Conservation (phyloP, 1,140 invertebrate genomes). For the Drosophila repleta region DNA sequence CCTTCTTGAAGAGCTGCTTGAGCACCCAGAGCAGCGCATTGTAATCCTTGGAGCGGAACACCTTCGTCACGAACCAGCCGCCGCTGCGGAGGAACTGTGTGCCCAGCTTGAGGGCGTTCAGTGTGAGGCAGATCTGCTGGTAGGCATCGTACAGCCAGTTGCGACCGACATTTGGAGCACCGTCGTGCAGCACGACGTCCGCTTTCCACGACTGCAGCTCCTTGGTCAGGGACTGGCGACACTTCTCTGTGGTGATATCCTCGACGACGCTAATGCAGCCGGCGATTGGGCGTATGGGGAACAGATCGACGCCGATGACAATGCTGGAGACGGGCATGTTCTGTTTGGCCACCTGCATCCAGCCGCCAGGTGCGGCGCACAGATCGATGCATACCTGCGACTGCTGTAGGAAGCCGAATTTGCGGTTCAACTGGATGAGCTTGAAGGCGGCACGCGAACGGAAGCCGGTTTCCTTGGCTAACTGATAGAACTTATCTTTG, state of each 20-base stretch:
- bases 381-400: constrained; percentile 98
- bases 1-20: constrained; percentile 97
- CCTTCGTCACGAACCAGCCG: constrained; percentile 99
- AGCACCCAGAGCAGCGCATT: constrained; percentile 97
- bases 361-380: constrained; percentile 99
- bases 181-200: constrained; percentile 98
- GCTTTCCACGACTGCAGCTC: constrained; percentile 98
- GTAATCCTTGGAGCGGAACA: constrained; percentile 99
- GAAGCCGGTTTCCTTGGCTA: constrained; percentile 99
- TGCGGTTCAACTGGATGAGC: constrained; percentile 98
- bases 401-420: constrained; percentile 98
- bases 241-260: constrained; percentile 99
- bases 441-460: constrained; percentile 99
- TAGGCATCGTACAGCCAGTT: constrained; percentile 99
- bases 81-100: constrained; percentile 95
- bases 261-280: constrained; percentile 95
- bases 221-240: constrained; percentile 90
- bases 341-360: constrained; percentile 99
- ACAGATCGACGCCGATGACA: constrained; percentile 98
- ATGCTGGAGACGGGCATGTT: constrained; percentile 99
- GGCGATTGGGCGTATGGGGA: constrained; percentile 96
- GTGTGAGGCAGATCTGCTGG: constrained; percentile 94
- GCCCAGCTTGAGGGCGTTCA: constrained; percentile 96
- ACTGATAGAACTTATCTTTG: constrained; percentile 99
- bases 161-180: constrained; percentile 98